Base-by-base conservation (phyloP, 2,797 vertebrate genomes). In the Chelidonichthys spinosus region DNA sequence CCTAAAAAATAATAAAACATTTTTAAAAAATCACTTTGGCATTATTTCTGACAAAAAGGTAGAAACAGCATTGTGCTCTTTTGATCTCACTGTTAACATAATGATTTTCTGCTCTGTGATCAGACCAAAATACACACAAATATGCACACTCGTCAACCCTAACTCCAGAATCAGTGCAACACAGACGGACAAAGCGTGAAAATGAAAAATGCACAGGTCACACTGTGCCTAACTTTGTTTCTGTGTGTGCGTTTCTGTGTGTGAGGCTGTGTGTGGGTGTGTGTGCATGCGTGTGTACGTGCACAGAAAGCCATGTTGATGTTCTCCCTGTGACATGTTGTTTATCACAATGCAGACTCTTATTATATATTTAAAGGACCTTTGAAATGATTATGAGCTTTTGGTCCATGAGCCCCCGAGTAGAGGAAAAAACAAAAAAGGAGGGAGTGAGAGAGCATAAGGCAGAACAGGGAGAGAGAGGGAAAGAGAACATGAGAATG, bases 301-400 rank as follows among this genome's bases (percentile, higher is more conserved):
- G 55, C 40, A 35, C 40, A 49, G 39, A 36, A 72, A 58, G 64
- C 47, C 63, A 60, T 85, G 85, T 81, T 87, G 87, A 86, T 86
- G 82, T 85, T 90, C 83, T 83, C 70, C 79, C 63, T 79, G 69
- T 93, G 92, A 92, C 92, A 90, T 85, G 87, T 90, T 94, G 92
- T 93, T 94, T 92, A 90, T 92, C 78, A 87, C 91, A 73, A 92
- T 89, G 89, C 90, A 86, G 79, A 81, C 55, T 89, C 93, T 91
- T 92, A 92, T 93, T 92, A 92, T 86, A 94, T 90, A 94, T 94
- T 94, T 94, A 93, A 93, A 92, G 85, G 88, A 89, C 90, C 87
- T 92, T 93, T 95, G 91, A 93, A 94, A 95, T 94, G 89, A 94
- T 95, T 92, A 93, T 94, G 92, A 94, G 92, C 86, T 88, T 86